phyloP scores from a whole-genome alignment of 2,797 vertebrate genomes.

The Xenentodon cancila region DNA sequence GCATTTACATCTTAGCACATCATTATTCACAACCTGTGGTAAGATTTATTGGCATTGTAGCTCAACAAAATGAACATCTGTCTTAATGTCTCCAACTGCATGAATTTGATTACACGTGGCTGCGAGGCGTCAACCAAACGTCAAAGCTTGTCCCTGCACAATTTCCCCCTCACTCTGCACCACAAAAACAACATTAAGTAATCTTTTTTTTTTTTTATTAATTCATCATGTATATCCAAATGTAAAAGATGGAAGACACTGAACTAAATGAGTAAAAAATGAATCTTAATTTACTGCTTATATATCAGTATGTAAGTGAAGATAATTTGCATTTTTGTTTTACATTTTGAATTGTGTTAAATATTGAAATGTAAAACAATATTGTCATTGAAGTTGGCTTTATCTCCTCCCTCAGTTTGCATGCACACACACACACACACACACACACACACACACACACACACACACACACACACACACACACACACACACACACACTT shows the following conservation, averaged over 20 bases:
- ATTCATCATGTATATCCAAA: constrained; percentile 71
- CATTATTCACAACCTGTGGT: too few relatives aligned
- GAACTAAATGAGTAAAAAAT: constrained; percentile 67
- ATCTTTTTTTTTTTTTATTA: constrained; percentile 53
- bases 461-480: constrained; percentile 37
- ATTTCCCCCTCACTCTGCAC: constrained; percentile 27
- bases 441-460: constrained; percentile 22
- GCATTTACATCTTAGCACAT: constrained; percentile 47
- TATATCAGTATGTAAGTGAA: constrained; percentile 42
- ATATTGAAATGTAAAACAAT: constrained; percentile 22
- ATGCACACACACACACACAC: constrained; percentile 32
- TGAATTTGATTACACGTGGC: constrained; percentile 64
- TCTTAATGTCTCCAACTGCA: constrained; percentile 54
- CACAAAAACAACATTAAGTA: constrained; percentile 68
- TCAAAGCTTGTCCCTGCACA: constrained; percentile 50
- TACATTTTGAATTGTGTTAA: constrained; percentile 7
- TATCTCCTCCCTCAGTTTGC: constrained; percentile 18
- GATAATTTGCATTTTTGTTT: not conserved
- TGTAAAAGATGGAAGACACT: constrained; percentile 65
- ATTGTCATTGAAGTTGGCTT: constrained; percentile 25
- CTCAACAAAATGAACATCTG: constrained; percentile 54
- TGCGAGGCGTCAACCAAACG: constrained; percentile 58
- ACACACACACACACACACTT: constrained; percentile 23
- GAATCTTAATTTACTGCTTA: constrained; percentile 46
- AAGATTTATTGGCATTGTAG: constrained; percentile 5